Conservation (phyloP, 2,888 invertebrate species). For the Leptopilina drosophilae region DNA sequence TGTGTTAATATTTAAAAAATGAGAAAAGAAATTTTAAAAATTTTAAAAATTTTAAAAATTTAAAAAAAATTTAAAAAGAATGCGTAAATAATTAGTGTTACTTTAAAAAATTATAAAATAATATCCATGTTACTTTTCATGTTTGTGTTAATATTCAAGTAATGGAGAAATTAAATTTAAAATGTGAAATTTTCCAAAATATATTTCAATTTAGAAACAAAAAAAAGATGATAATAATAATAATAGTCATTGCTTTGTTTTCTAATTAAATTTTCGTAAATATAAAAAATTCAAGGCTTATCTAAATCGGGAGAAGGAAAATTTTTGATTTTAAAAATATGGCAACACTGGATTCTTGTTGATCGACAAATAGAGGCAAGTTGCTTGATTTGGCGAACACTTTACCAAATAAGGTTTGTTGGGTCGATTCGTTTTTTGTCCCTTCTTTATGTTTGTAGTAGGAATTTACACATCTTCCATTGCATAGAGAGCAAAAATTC, state of each 20-base stretch:
- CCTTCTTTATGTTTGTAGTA: constrained; percentile 21
- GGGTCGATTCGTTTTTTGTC: constrained; percentile 31
- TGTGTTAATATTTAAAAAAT: neutral
- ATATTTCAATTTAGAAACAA: too few relatives aligned
- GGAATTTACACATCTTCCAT: constrained; percentile 1
- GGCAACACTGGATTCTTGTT: constrained; percentile 32
- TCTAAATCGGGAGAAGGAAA: neutral
- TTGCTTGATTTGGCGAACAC: constrained; percentile 31
- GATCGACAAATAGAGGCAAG: constrained; percentile 31
- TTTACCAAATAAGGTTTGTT: constrained; percentile 26
- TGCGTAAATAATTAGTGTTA: too few relatives aligned
- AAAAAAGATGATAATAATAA: too few relatives aligned
- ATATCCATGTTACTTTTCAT: neutral
- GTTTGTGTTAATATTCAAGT: neutral
- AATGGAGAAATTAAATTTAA: neutral
- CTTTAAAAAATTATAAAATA: too few relatives aligned
- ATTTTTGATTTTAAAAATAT: constrained; percentile 30
- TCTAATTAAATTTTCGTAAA: too few relatives aligned
- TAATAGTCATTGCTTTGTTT: too few relatives aligned
- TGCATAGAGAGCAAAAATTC: neutral
- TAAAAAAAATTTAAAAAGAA: too few relatives aligned
- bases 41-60: too few relatives aligned
- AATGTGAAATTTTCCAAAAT: too few relatives aligned
- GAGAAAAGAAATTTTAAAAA: too few relatives aligned
- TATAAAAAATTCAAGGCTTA: neutral